Percentiles rank a stretch among this genome's conserved stretches.
phyloP scores from a whole-genome alignment of 53 echinoderm and acorn worm species.

The Temnopleurus reevesii region DNA sequence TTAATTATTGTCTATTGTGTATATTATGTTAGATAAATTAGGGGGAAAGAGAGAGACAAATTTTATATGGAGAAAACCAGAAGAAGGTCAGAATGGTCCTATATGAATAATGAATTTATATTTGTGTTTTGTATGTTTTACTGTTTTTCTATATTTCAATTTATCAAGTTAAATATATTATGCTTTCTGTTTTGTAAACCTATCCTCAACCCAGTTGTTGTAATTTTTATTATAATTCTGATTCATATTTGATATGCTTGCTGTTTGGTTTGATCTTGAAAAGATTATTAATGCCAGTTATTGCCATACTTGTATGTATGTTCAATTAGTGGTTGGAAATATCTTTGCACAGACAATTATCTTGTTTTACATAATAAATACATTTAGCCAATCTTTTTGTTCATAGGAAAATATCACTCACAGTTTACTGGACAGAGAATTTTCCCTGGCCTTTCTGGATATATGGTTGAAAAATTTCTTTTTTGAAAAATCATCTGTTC shows the following conservation, averaged over 20 bases:
- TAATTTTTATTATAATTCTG: background rate
- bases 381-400: too few relatives aligned
- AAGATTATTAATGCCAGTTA: conserved; percentile 11
- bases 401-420: too few relatives aligned
- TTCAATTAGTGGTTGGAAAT: background rate
- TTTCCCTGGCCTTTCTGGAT: too few relatives aligned
- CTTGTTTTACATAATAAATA: too few relatives aligned
- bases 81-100: background rate
- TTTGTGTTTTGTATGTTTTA: conserved; percentile 19
- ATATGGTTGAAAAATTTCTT: too few relatives aligned
- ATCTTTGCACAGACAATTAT: background rate
- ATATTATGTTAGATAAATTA: conserved; percentile 52
- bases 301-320: background rate
- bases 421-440: too few relatives aligned
- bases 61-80: conserved; percentile 12
- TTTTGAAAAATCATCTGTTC: too few relatives aligned
- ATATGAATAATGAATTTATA: background rate
- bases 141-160: background rate
- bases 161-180: background rate
- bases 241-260: background rate
- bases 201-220: background rate
- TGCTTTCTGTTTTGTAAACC: background rate
- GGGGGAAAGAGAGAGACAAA: background rate
- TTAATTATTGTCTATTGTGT: conserved; percentile 57
- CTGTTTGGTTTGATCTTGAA: background rate